Evolutionary conservation across 2,113 vertebrate genomes (phyloP).

Genomic region (Prunella himalayana): DNA sequence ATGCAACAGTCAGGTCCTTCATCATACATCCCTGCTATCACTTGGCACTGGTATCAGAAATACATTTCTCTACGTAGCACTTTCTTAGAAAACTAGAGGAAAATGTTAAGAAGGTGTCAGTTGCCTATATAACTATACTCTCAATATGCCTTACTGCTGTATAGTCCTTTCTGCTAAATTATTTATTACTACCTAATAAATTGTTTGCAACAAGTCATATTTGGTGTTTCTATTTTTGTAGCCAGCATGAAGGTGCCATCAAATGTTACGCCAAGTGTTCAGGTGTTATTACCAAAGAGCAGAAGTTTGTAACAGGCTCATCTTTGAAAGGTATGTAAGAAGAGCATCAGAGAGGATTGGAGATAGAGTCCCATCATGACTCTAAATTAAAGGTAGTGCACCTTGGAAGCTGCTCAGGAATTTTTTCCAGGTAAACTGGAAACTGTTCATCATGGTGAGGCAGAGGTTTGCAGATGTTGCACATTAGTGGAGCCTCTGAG

Average conservation of each 20-base stretch:
- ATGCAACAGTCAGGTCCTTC: neutral
- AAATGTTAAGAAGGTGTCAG: neutral
- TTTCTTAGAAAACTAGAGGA: slow-evolving; percentile 18
- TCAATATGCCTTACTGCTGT: slow-evolving; percentile 31
- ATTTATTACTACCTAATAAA: slow-evolving; percentile 58
- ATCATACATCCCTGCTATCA: neutral
- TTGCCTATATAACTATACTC: neutral
- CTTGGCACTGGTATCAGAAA: neutral
- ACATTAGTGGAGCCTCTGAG: neutral
- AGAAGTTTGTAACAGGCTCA: neutral
- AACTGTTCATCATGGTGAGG: neutral
- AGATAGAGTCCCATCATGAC: neutral
- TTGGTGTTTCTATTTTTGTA: neutral
- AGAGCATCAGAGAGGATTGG: neutral
- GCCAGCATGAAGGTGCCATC: neutral
- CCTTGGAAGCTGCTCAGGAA: neutral
- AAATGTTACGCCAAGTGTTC: neutral
- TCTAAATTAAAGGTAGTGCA: neutral
- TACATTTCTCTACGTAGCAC: neutral
- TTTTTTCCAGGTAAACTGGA: neutral
- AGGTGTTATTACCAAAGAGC: neutral
- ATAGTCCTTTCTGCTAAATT: slow-evolving; percentile 13
- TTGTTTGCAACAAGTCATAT: neutral
- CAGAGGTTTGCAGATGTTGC: neutral
- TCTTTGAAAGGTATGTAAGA: neutral